Percentiles rank a stretch among this genome's conserved stretches.
Evolutionary conservation across 2,797 vertebrate species (phyloP).

Genomic region (Gephyroberyx darwinii): DNA sequence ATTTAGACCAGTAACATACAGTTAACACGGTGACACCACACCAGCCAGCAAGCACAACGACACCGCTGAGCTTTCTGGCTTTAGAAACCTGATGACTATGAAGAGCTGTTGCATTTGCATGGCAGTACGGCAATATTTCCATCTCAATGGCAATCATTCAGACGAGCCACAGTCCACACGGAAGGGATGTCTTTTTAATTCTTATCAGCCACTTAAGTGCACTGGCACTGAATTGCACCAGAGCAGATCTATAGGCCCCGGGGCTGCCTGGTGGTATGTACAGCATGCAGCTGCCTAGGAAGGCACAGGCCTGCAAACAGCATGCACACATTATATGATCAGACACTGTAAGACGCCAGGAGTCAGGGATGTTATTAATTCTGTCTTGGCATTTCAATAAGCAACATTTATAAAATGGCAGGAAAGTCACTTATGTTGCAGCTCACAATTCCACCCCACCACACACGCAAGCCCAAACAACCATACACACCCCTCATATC

Average conservation of each 20-base stretch:
- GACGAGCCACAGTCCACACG: conserved; percentile 42
- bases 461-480: background rate
- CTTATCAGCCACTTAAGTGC: conserved; percentile 47
- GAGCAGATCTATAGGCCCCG: conserved; percentile 43
- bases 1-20: conserved; percentile 33
- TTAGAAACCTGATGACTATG: no score
- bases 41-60: no score
- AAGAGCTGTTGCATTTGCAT: background rate
- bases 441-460: background rate
- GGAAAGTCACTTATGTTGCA: background rate
- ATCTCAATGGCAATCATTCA: conserved; percentile 57
- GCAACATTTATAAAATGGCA: background rate
- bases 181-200: conserved; percentile 55
- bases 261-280: conserved; percentile 49
- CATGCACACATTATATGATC: conserved; percentile 38
- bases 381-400: conserved; percentile 16
- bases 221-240: conserved; percentile 51
- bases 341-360: conserved; percentile 40
- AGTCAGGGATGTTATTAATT: conserved; percentile 34
- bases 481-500: conserved; percentile 7
- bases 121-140: conserved; percentile 28
- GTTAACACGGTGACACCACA: conserved; percentile 18
- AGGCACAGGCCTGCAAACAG: conserved; percentile 40
- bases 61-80: no score
- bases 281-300: conserved; percentile 52